Percentiles rank a stretch among this genome's conserved stretches.
Conservation (phyloP, 2,888 invertebrate species). For the Melinaea marsaeus region DNA sequence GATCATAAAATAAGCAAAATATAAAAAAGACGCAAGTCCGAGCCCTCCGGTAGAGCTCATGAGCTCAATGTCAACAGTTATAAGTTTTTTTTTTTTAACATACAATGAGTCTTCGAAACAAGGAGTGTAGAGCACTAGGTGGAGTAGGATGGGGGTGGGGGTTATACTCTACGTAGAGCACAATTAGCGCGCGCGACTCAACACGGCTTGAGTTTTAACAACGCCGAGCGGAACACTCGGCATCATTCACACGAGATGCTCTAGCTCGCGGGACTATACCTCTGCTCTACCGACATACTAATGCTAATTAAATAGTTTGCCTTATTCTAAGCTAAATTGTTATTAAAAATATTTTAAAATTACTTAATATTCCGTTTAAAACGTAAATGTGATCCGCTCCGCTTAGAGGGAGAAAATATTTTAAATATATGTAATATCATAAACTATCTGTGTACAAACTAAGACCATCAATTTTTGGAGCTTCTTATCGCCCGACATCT, state of each 20-base stretch:
- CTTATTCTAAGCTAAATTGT: slow-evolving; percentile 29
- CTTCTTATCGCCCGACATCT: slow-evolving; percentile 29
- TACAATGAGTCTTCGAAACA: slow-evolving; percentile 60
- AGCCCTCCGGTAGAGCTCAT: slow-evolving; percentile 38
- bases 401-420: too few species aligned
- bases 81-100: slow-evolving; percentile 53
- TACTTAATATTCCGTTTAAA: too few species aligned
- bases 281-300: slow-evolving; percentile 50
- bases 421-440: slow-evolving; percentile 18
- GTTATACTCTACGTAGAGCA: slow-evolving; percentile 55
- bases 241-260: slow-evolving; percentile 66
- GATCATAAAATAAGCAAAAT: slow-evolving; percentile 35
- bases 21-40: slow-evolving; percentile 40
- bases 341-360: neutral
- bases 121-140: slow-evolving; percentile 61
- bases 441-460: slow-evolving; percentile 32
- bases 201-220: slow-evolving; percentile 76
- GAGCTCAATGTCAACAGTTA: slow-evolving; percentile 70
- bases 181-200: slow-evolving; percentile 75
- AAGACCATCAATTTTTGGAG: slow-evolving; percentile 30
- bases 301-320: slow-evolving; percentile 46
- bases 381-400: too few species aligned
- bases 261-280: slow-evolving; percentile 47
- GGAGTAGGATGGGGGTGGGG: slow-evolving; percentile 34
- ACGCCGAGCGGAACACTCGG: slow-evolving; percentile 65